These are phyloP conservation scores for Mormyrus iriodes DNA, from an alignment of 2,113 vertebrate species.

Conservation along the genomic window DNA sequence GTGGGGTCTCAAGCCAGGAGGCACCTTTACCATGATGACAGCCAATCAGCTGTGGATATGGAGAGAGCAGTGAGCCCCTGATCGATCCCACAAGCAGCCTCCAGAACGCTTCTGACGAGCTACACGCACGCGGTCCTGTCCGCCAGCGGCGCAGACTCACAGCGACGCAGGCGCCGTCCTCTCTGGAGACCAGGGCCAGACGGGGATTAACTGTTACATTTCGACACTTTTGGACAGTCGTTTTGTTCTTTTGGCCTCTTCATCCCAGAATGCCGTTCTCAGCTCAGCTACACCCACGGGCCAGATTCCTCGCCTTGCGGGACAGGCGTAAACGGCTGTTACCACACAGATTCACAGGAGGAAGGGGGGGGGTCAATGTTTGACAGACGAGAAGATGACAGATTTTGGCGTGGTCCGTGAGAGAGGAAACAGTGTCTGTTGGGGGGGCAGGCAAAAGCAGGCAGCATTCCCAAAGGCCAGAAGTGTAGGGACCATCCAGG, in stretches of 20 bases:
- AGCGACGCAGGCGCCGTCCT: neutral
- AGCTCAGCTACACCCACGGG: neutral
- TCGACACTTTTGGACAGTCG: too few relatives aligned
- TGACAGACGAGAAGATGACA: conserved; percentile 35
- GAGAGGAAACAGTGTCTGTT: conserved; percentile 22
- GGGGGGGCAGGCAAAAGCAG: conserved; percentile 2
- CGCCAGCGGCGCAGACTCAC: neutral
- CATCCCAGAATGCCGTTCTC: too few relatives aligned
- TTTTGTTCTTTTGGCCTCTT: too few relatives aligned
- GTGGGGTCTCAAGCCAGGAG: neutral
- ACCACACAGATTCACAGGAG: conserved; percentile 35
- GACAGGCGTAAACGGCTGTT: conserved; percentile 11
- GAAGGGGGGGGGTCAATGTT: conserved; percentile 30
- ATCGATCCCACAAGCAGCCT: neutral
- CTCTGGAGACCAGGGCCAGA: neutral
- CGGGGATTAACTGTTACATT: too few relatives aligned
- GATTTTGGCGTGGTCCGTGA: conserved; percentile 47
- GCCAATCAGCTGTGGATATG: neutral
- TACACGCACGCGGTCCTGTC: neutral
- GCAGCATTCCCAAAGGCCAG: neutral
- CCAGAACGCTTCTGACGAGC: neutral
- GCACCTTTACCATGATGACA: neutral
- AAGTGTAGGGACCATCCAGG: neutral
- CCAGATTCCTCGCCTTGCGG: neutral
- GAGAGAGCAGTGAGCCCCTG: neutral